Evolutionary conservation across 2,113 vertebrate species (phyloP).

Genomic region (Deroptyus accipitrinus): DNA sequence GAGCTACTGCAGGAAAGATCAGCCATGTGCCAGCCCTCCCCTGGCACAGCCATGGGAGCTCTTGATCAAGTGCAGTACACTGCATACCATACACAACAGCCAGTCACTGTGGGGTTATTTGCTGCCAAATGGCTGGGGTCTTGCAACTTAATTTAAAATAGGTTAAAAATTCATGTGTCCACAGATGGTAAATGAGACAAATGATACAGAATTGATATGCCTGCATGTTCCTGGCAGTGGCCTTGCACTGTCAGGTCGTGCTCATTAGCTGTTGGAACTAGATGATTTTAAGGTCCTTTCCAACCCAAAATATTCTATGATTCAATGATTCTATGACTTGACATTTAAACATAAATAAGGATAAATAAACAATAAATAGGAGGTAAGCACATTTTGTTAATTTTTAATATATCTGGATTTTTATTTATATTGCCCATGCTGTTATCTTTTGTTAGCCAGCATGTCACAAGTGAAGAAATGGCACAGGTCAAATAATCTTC

Average conservation of each 20-base stretch:
- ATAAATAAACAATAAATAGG: background rate
- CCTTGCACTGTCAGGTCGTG: background rate
- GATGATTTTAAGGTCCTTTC: too few relatives aligned
- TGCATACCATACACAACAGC: background rate
- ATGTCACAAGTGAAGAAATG: background rate
- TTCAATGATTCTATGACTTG: background rate
- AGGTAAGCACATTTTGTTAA: background rate
- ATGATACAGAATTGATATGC: background rate
- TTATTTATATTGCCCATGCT: background rate
- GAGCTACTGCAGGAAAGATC: conserved; percentile 19
- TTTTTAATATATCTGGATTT: background rate
- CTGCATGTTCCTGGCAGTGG: background rate
- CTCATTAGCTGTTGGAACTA: background rate
- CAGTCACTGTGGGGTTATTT: background rate
- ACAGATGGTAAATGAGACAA: background rate
- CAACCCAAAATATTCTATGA: too few relatives aligned
- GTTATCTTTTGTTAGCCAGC: background rate
- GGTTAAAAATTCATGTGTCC: conserved; percentile 18
- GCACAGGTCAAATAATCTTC: background rate
- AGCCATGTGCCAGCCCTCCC: background rate
- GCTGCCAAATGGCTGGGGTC: background rate
- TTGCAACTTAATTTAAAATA: conserved; percentile 1
- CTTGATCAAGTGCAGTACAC: background rate
- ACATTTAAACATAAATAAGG: background rate
- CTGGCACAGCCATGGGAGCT: background rate